These are phyloP conservation scores for Pachyramphus minor DNA, from an alignment of 2,113 vertebrate species.

Conservation along the genomic window DNA sequence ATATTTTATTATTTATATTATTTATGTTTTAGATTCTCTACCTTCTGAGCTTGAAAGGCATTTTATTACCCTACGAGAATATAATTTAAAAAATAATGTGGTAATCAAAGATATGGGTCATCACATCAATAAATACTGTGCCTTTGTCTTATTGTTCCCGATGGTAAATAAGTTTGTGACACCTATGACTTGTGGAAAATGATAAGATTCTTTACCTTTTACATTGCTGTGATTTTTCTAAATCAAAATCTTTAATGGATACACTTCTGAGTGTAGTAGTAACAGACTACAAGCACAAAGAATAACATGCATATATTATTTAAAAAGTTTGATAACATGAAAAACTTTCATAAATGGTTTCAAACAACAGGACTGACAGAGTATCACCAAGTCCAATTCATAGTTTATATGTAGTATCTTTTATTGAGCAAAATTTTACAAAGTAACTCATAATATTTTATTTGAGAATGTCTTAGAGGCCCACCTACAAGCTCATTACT, in stretches of 20 bases:
- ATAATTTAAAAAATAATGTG: neutral
- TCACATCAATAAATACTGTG: neutral
- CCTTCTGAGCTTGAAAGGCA: neutral
- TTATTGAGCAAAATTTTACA: neutral
- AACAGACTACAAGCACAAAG: neutral
- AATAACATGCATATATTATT: too few species aligned
- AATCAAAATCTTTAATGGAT: neutral
- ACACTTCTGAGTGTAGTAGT: neutral
- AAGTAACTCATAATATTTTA: neutral
- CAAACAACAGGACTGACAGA: neutral
- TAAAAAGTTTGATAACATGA: too few species aligned
- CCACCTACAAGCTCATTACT: accelerated
- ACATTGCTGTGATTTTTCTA: neutral
- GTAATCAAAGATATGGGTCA: neutral
- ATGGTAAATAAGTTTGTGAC: neutral
- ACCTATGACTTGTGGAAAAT: neutral
- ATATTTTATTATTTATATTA: too few species aligned
- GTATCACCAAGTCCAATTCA: neutral
- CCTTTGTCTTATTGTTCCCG: neutral
- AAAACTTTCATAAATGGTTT: neutral
- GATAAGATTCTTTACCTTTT: neutral
- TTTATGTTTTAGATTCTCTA: neutral
- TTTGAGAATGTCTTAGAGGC: neutral
- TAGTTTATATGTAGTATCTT: neutral
- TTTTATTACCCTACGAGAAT: neutral